Conservation (phyloP, 1,140 invertebrate genomes). For the Atta cephalotes region DNA sequence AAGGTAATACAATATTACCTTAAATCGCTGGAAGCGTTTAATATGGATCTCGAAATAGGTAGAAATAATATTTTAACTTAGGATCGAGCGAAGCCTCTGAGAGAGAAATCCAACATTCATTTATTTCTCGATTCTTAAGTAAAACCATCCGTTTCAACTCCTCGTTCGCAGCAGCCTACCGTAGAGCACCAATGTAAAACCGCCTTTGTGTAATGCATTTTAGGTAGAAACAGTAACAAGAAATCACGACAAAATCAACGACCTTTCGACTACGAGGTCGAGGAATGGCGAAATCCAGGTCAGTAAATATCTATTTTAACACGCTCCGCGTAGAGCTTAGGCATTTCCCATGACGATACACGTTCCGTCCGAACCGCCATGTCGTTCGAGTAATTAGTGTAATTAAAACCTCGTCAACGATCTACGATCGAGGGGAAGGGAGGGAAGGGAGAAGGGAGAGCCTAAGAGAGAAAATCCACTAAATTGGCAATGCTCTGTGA, state of each 20-base stretch:
- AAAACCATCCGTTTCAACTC: conserved; percentile 43
- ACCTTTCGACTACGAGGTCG: conserved; percentile 87
- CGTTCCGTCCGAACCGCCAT: conserved; percentile 52
- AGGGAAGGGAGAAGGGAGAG: conserved; percentile 6
- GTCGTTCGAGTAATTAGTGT: conserved; percentile 77
- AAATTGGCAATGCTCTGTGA: conserved; percentile 72
- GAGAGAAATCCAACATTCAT: conserved; percentile 32
- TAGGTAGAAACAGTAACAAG: conserved; percentile 82
- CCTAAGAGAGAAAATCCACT: conserved; percentile 66
- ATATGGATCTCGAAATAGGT: conserved; percentile 53
- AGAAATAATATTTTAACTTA: conserved; percentile 51
- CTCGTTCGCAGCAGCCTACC: conserved; percentile 25
- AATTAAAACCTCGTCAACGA: conserved; percentile 77
- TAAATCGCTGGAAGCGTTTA: conserved; percentile 2
- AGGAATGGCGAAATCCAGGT: conserved; percentile 88
- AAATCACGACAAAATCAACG: conserved; percentile 78
- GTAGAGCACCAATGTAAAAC: conserved; percentile 65
- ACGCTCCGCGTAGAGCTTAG: conserved; percentile 49
- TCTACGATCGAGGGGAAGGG: conserved; percentile 37
- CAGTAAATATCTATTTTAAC: conserved; percentile 80
- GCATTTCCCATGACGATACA: conserved; percentile 74
- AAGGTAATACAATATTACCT: conserved; percentile 15
- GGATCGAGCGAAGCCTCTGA: conserved; percentile 24
- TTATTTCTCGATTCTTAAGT: conserved; percentile 49
- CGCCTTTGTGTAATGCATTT: conserved; percentile 75